Evolutionary conservation across 2,797 vertebrate species (phyloP).

Genomic region (Chelon labrosus): DNA sequence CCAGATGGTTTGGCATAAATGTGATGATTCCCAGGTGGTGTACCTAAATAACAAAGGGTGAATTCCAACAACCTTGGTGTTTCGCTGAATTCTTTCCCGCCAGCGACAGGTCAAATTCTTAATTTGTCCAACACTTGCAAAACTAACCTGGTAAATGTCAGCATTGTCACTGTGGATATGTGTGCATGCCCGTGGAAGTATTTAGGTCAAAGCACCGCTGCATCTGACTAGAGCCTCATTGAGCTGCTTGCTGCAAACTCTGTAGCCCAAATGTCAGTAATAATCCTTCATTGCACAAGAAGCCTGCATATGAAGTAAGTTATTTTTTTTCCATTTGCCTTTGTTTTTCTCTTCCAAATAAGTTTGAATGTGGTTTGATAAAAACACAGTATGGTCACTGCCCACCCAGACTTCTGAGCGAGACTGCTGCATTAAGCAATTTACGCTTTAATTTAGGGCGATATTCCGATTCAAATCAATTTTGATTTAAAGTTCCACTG

Average conservation of each 20-base stretch:
- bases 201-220: background rate
- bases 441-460: background rate
- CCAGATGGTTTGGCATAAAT: background rate
- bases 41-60: background rate
- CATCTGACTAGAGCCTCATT: background rate
- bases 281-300: background rate
- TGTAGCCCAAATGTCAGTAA: background rate
- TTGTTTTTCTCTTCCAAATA: background rate
- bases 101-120: background rate
- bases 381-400: no score
- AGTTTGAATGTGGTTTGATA: no score
- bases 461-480: no score
- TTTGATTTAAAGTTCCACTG: no score
- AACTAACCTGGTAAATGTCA: background rate
- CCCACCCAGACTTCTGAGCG: background rate
- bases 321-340: no score
- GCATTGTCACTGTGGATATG: background rate
- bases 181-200: background rate
- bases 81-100: background rate
- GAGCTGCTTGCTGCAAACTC: background rate
- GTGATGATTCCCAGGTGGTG: background rate
- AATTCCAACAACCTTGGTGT: background rate
- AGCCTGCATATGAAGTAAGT: background rate
- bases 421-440: background rate
- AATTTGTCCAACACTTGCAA: background rate